A percentile compares a stretch with the other conserved stretches of the same genome.
phyloP scores from a whole-genome alignment of 2,797 vertebrate genomes.

The Lepidocolaptes lacrymiger region DNA sequence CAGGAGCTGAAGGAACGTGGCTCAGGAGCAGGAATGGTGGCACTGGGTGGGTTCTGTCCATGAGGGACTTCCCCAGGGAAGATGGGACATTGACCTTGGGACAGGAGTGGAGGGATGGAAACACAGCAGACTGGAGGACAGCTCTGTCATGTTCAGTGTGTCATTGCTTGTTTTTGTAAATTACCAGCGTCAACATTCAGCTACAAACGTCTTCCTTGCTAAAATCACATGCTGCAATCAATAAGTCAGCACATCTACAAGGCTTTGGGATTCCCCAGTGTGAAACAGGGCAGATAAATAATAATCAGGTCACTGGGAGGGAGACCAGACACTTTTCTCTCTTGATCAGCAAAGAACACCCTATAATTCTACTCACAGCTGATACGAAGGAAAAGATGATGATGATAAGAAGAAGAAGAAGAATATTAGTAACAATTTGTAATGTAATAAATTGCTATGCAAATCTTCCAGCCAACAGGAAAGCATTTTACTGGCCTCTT shows the following conservation, averaged over 20 bases:
- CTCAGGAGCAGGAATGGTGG: background rate
- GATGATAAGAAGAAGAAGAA: background rate
- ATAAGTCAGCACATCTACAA: background rate
- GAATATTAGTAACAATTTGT: background rate
- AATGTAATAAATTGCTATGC: background rate
- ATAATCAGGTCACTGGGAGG: background rate
- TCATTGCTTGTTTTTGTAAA: background rate
- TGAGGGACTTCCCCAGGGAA: background rate
- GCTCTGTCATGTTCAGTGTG: background rate
- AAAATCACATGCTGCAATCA: background rate
- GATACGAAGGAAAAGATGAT: background rate
- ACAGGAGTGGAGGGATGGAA: background rate
- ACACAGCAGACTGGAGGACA: background rate
- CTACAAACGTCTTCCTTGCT: background rate
- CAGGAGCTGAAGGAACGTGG: background rate
- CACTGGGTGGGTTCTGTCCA: background rate
- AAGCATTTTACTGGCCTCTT: background rate
- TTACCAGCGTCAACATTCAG: background rate
- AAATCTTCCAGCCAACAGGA: conserved; percentile 3
- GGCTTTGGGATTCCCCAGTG: background rate
- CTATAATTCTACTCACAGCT: background rate
- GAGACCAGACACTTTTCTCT: background rate
- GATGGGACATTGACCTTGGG: background rate
- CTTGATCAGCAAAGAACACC: background rate
- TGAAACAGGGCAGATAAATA: background rate